phyloP scores from a whole-genome alignment of 2,888 invertebrate species.

The Drosophila neotestacea region DNA sequence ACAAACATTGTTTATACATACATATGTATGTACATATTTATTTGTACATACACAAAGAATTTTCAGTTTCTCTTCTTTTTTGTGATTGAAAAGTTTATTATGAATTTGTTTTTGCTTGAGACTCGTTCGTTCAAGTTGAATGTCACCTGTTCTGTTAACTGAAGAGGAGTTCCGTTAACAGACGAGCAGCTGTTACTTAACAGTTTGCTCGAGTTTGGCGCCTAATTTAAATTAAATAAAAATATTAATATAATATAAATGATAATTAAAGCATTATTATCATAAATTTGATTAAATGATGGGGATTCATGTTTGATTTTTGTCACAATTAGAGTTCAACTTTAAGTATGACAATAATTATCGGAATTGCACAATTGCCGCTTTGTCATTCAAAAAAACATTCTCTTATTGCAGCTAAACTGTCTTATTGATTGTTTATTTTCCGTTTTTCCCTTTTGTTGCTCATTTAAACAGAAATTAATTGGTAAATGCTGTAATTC shows the following conservation, averaged over 20 bases:
- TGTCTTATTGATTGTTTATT: constrained; percentile 10
- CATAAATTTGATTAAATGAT: too few relatives aligned
- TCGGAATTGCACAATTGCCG: too few relatives aligned
- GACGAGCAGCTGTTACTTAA: constrained; percentile 15
- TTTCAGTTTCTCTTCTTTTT: neutral
- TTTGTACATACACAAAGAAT: neutral
- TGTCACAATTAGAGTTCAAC: too few relatives aligned
- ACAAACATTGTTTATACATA: constrained; percentile 18
- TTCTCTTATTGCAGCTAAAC: constrained; percentile 20
- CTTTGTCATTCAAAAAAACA: neutral
- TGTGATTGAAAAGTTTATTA: constrained; percentile 12
- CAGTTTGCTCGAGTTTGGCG: neutral
- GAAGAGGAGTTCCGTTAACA: constrained; percentile 8
- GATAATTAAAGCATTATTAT: too few relatives aligned
- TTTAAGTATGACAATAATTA: too few relatives aligned
- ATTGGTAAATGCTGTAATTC: constrained; percentile 35
- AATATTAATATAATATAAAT: too few relatives aligned
- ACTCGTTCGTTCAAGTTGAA: constrained; percentile 42
- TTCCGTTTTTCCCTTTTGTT: neutral
- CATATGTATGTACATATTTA: neutral
- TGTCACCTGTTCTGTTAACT: constrained; percentile 40
- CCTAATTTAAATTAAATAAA: too few relatives aligned
- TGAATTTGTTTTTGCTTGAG: constrained; percentile 14
- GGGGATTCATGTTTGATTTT: too few relatives aligned
- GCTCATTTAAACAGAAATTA: constrained; percentile 15